Evolutionary conservation across 2,797 vertebrate species (phyloP), one percentile per base, ranked within the genome.

Genomic region (Acanthornis magna): DNA sequence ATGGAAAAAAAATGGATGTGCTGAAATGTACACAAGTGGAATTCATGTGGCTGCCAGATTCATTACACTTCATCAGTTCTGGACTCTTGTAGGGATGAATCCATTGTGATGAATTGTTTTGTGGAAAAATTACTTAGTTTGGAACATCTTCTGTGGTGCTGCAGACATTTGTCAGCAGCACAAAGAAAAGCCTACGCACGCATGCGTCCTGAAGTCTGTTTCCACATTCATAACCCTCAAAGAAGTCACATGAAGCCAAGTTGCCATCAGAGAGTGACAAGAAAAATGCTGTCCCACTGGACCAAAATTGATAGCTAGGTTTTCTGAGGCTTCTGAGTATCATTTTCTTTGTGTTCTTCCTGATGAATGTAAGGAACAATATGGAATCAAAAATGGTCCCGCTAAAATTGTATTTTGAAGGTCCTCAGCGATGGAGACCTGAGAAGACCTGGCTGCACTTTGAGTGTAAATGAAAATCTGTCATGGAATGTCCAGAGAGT

Each of bases 61-160:
- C 94, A 95, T 93, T 85, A 89, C 80, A 84, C 43, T 96, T 96
- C 90, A 95, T 97, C 93, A 89, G 84, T 89, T 96, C 95, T 93
- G 87, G 61, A 77, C 54, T 93, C 75, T 95, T 87, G 67, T 17
- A 93, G 83, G 70, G 48, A 73, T 54, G 13, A 91, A 92, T 87
- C 85, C 11, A 20, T 93, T 29, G 13, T 93, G 88, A 74, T 94
- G 63, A 97, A 94, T 96, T 89, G 85, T 93, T 96, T 93, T 91
- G 71, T 92, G 95, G 91, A 93, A 97, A 97, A 96, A 97, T 78
- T 12, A 53, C 86, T 96, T 96, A 10, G 10, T 89, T 94, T 96
- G 83, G 97, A 97, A 85, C 91, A 80, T 91, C 93, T 96, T 92
- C 81, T 96, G 47, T 86, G 81, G 68, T 92, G 94, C 84, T 97